Percentiles rank a stretch among this genome's conserved stretches.
These are phyloP conservation scores for Oophaga pumilio DNA, from an alignment of 2,113 vertebrate species.

Conservation along the genomic window DNA sequence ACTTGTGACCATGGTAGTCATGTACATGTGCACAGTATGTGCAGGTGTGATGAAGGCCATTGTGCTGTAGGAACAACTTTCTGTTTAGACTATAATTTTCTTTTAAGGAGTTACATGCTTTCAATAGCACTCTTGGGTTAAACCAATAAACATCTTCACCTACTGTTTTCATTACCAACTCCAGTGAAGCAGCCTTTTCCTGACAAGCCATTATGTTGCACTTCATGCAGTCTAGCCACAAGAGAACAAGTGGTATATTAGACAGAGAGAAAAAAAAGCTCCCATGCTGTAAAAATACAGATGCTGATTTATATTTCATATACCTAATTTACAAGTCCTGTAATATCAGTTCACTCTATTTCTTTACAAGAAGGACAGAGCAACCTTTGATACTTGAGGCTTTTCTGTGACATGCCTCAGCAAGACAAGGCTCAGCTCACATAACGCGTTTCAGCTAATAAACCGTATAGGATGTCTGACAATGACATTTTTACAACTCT, in stretches of 20 bases:
- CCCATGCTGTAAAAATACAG: conserved; percentile 48
- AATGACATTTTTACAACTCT: conserved; percentile 53
- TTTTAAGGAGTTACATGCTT: conserved; percentile 42
- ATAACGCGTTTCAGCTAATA: conserved; percentile 53
- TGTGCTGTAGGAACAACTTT: not conserved
- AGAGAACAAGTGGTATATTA: conserved; percentile 47
- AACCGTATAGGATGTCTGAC: conserved; percentile 53
- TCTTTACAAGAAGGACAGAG: conserved; percentile 45
- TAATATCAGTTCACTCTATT: conserved; percentile 47
- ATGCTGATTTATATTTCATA: conserved; percentile 53
- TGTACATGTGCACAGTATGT: not conserved
- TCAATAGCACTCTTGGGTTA: conserved; percentile 46
- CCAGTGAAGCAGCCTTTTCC: conserved; percentile 47
- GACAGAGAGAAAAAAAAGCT: conserved; percentile 19
- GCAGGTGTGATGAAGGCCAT: conserved; percentile 1
- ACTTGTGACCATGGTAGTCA: not conserved
- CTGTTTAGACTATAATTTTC: conserved; percentile 40
- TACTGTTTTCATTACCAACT: conserved; percentile 43
- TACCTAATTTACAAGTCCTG: conserved; percentile 48
- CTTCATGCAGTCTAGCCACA: conserved; percentile 46
- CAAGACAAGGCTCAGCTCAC: conserved; percentile 34
- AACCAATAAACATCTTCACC: conserved; percentile 52
- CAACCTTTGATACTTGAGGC: conserved; percentile 44
- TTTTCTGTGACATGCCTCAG: conserved; percentile 14
- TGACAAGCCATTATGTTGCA: conserved; percentile 55